Conservation (phyloP, 2,797 vertebrate genomes). For the Fistularia tabacaria region DNA sequence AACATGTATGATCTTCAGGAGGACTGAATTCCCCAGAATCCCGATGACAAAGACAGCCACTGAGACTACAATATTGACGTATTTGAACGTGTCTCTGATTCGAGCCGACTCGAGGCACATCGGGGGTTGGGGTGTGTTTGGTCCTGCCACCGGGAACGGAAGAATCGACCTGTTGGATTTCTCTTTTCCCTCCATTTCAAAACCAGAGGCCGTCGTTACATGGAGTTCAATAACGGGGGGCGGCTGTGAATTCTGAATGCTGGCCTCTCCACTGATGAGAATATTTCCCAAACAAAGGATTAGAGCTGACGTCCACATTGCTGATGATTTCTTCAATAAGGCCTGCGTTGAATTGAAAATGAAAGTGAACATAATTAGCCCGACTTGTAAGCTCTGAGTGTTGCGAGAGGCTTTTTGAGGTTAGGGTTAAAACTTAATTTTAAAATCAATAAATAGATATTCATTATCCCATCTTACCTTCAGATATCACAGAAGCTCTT, state of each 20-base stretch:
- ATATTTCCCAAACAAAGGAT: constrained; percentile 61
- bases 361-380: constrained; percentile 49
- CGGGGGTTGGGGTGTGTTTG: constrained; percentile 57
- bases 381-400: constrained; percentile 24
- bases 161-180: constrained; percentile 56
- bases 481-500: constrained; percentile 9
- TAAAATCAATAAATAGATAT: constrained; percentile 30
- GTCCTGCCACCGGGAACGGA: constrained; percentile 32
- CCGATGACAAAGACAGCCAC: constrained; percentile 85
- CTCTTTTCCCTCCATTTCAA: constrained; percentile 38
- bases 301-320: constrained; percentile 58
- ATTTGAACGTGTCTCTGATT: constrained; percentile 85
- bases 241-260: constrained; percentile 44
- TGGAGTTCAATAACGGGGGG: constrained; percentile 28
- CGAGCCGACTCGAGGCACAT: constrained; percentile 73
- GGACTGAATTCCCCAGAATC: constrained; percentile 84
- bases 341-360: constrained; percentile 32
- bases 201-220: constrained; percentile 43
- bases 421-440: constrained; percentile 28
- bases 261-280: constrained; percentile 38
- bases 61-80: constrained; percentile 84
- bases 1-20: constrained; percentile 87
- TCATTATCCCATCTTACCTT: constrained; percentile 59
- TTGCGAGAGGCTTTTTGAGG: constrained; percentile 26
- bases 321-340: constrained; percentile 40